phyloP scores from a whole-genome alignment of 1,140 invertebrate genomes.

The Hydropsyche tenuis region DNA sequence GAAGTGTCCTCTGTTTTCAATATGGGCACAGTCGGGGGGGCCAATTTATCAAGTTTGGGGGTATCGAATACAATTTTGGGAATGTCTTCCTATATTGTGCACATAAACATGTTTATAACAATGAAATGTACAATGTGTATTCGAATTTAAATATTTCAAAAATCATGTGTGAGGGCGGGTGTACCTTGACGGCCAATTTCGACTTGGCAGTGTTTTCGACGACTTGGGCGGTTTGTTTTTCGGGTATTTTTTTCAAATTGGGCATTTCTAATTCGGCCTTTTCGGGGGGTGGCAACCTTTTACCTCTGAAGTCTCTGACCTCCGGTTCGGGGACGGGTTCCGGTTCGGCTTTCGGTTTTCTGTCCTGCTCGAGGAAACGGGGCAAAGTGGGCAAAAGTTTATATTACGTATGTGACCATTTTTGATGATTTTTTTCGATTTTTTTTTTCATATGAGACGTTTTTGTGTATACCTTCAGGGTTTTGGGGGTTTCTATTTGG shows the following conservation, averaged over 20 bases:
- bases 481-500: constrained; percentile 18
- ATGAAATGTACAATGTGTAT: neutral
- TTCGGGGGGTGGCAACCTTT: constrained; percentile 21
- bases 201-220: constrained; percentile 51
- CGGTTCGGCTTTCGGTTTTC: neutral
- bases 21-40: constrained; percentile 9
- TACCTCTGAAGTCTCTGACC: constrained; percentile 20
- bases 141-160: neutral
- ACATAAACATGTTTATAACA: constrained; percentile 13
- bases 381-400: neutral
- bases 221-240: constrained; percentile 16
- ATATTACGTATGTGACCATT: no score
- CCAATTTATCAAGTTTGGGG: constrained; percentile 37
- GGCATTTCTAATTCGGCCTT: constrained; percentile 14
- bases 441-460: no score
- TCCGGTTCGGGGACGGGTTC: constrained; percentile 10
- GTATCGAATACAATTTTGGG: constrained; percentile 49
- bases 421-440: no score
- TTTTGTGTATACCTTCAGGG: neutral
- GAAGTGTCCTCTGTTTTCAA: constrained; percentile 31
- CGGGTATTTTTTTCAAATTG: constrained; percentile 36
- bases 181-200: constrained; percentile 65
- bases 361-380: neutral
- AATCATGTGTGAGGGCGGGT: no score
- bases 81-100: constrained; percentile 43